These are phyloP conservation scores for Lutra lutra DNA, from an alignment of 2,797 vertebrate genomes.

Conservation along the genomic window DNA sequence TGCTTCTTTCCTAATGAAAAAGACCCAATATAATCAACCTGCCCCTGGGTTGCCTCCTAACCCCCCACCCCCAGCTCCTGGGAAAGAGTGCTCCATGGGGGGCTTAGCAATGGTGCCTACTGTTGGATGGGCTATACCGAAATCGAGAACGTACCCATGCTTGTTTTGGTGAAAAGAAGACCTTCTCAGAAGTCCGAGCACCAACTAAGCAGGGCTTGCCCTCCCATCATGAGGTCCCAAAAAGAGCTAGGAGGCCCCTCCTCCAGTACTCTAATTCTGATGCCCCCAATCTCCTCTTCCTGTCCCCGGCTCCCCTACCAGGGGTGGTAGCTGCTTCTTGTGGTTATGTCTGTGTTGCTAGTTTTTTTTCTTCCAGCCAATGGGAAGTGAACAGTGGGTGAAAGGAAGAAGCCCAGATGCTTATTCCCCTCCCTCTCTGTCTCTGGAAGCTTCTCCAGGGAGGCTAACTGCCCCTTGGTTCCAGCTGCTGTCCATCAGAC, in stretches of 20 bases:
- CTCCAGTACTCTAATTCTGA: not conserved
- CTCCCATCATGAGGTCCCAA: not conserved
- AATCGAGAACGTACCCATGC: not conserved
- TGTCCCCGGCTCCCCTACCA: too few species aligned
- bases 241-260: not conserved
- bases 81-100: not conserved
- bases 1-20: not conserved
- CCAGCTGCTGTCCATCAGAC: not conserved
- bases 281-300: not conserved
- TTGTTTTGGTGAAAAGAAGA: not conserved
- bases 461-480: not conserved
- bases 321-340: not conserved
- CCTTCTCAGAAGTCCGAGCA: not conserved
- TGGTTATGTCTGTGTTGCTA: not conserved
- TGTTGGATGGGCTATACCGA: not conserved
- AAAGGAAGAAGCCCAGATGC: not conserved
- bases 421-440: not conserved
- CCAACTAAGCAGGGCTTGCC: not conserved
- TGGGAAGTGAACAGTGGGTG: not conserved
- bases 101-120: not conserved
- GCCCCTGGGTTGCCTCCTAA: not conserved
- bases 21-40: not conserved
- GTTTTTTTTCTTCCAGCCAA: not conserved
- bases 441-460: not conserved
- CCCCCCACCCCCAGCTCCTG: not conserved